Evolutionary conservation across 2,797 vertebrate genomes (phyloP).

Genomic region (Odontamblyopus lacepedii): DNA sequence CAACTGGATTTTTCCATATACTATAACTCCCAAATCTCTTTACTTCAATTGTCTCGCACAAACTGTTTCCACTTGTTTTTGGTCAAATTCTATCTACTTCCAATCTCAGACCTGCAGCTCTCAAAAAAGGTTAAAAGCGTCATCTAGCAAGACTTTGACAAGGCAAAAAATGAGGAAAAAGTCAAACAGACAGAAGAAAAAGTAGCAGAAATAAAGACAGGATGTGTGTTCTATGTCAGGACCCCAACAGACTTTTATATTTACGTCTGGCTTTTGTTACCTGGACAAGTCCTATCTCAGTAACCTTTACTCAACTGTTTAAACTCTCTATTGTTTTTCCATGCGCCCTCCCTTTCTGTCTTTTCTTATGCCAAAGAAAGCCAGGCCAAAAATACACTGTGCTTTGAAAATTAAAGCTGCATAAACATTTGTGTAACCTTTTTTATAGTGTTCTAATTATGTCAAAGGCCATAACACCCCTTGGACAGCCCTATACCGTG

Average conservation of each 20-base stretch:
- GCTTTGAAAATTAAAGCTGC: background rate
- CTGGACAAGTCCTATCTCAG: slow-evolving; percentile 38
- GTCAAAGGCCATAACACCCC: background rate
- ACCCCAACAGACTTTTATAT: slow-evolving; percentile 32
- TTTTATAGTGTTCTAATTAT: slow-evolving; percentile 13
- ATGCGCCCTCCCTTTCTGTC: slow-evolving; percentile 8
- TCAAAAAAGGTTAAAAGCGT: slow-evolving; percentile 27
- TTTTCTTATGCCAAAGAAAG: slow-evolving; percentile 8
- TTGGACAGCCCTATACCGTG: too few relatives aligned
- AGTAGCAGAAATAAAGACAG: slow-evolving; percentile 36
- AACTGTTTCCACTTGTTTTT: background rate
- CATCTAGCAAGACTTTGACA: slow-evolving; percentile 22
- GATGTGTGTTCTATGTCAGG: slow-evolving; percentile 54
- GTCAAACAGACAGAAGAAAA: slow-evolving; percentile 18
- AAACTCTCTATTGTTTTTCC: slow-evolving; percentile 11
- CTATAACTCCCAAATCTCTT: background rate
- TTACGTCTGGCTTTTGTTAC: slow-evolving; percentile 69
- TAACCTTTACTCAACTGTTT: slow-evolving; percentile 29
- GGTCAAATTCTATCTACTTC: background rate
- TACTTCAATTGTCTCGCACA: background rate
- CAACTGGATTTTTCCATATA: too few relatives aligned
- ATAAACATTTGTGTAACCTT: background rate
- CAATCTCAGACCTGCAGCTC: background rate
- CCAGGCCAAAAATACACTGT: background rate
- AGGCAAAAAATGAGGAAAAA: slow-evolving; percentile 19